Base-by-base conservation (phyloP, 1,140 invertebrate genomes). In the Tetramorium parvispinum region DNA sequence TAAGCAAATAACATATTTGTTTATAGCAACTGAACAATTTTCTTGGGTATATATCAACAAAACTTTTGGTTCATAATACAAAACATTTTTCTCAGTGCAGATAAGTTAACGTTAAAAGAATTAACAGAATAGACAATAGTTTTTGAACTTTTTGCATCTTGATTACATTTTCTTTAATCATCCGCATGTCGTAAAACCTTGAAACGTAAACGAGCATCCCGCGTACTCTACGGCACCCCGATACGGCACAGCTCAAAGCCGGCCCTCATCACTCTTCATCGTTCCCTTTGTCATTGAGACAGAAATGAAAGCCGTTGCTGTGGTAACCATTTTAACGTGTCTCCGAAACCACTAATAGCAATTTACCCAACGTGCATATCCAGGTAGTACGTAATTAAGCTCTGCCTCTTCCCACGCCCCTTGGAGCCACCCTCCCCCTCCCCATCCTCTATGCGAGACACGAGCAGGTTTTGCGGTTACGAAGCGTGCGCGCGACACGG, bases 361-460 rank as follows among this genome's bases (percentile, higher is more conserved):
- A 86, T 89, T 89, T 89, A 83, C 46, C 65, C 65, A 40, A 53
- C 59, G 61, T 85, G 76, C 65, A 83, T 73, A 89, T 87, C 71
- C 87, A 87, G 83, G 63, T 82, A 89, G 83, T 85, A 88, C 76
- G 87, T 89, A 89, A 89, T 89, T 89, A 88, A 89, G 87, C 76
- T 81, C 68, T 85, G 21, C 78, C 40, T 57, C 87, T 61, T 88
- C 65, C 79, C 70, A 61, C 61, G 53, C 24, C 18, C 27, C 49
- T 78, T 77, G 57, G 81, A 83, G 65, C 88, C 43, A 81, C 53
- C 81, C 86, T 27, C 61, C 53, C 49, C 65, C 53, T 43, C 65
- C 57, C 51, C 71, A 46, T 5, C 46, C 70, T 43, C 63, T 32
- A 18, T 13, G 61, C 65, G 79, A 59, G 57, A 87, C 82, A 81